Conservation (phyloP, 2,113 vertebrate genomes). For the Hemibagrus wyckioides region DNA sequence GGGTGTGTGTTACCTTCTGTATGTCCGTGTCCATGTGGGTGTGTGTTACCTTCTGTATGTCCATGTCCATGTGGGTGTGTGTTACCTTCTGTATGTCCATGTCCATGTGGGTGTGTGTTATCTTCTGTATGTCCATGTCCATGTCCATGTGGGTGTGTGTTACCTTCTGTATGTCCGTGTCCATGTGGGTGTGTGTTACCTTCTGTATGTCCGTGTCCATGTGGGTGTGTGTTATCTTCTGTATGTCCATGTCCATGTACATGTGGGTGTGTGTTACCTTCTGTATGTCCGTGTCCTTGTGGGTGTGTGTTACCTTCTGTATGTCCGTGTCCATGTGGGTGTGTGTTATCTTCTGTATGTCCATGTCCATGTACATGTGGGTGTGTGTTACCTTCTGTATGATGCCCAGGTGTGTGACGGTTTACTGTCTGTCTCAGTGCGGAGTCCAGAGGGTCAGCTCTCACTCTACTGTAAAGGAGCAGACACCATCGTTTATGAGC, state of each 20-base stretch:
- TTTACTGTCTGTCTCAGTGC: slow-evolving; percentile 71
- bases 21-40: neutral
- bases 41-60: too few species aligned
- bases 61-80: neutral
- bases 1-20: neutral
- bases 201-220: too few species aligned
- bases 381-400: neutral
- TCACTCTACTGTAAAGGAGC: slow-evolving; percentile 94
- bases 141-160: neutral
- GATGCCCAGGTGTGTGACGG: neutral
- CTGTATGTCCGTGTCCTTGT: neutral
- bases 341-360: slow-evolving; percentile 86
- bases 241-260: slow-evolving; percentile 60
- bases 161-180: too few species aligned
- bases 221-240: too few species aligned
- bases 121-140: slow-evolving; percentile 78
- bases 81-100: too few species aligned
- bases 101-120: neutral
- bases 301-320: neutral
- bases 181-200: neutral
- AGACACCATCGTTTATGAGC: slow-evolving; percentile 88
- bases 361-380: neutral
- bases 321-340: too few species aligned
- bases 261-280: neutral
- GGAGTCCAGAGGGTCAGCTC: slow-evolving; percentile 82